These are phyloP conservation scores for Achlya flavicornis DNA, from an alignment of 2,888 invertebrate species.

Conservation along the genomic window DNA sequence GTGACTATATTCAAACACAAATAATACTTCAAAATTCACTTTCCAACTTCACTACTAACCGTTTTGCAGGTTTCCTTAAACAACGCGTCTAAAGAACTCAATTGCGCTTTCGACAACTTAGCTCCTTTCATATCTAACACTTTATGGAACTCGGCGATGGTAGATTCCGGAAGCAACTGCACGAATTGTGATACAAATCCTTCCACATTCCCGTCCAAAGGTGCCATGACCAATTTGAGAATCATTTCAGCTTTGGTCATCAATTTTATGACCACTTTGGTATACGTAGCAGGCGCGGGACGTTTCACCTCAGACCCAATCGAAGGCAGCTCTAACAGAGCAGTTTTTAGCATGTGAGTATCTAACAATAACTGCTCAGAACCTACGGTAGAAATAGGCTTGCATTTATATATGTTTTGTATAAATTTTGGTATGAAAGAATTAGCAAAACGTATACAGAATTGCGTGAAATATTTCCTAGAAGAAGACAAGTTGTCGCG, in stretches of 20 bases:
- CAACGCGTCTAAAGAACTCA: constrained; percentile 55
- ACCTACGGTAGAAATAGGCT: constrained; percentile 93
- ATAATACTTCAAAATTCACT: neutral
- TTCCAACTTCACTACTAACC: constrained; percentile 16
- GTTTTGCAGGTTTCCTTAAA: constrained; percentile 54
- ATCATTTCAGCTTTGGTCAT: constrained; percentile 99
- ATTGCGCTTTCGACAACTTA: constrained; percentile 70
- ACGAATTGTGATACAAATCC: constrained; percentile 95
- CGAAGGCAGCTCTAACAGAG: constrained; percentile 96
- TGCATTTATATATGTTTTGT: constrained; percentile 94
- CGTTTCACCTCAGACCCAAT: constrained; percentile 94
- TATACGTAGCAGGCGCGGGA: constrained; percentile 94
- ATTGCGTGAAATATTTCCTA: constrained; percentile 98
- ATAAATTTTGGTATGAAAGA: constrained; percentile 98
- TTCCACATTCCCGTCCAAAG: constrained; percentile 87
- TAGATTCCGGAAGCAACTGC: constrained; percentile 94
- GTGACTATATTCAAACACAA: neutral
- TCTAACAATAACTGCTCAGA: constrained; percentile 97
- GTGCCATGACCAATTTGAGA: constrained; percentile 98
- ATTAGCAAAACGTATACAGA: constrained; percentile 98
- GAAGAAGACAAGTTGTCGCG: constrained; percentile 95
- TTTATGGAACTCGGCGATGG: constrained; percentile 95
- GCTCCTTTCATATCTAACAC: constrained; percentile 97
- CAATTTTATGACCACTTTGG: constrained; percentile 92
- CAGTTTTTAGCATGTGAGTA: constrained; percentile 97